These are phyloP conservation scores for Cetoscarus ocellatus DNA, from an alignment of 2,797 vertebrate species.

Conservation along the genomic window DNA sequence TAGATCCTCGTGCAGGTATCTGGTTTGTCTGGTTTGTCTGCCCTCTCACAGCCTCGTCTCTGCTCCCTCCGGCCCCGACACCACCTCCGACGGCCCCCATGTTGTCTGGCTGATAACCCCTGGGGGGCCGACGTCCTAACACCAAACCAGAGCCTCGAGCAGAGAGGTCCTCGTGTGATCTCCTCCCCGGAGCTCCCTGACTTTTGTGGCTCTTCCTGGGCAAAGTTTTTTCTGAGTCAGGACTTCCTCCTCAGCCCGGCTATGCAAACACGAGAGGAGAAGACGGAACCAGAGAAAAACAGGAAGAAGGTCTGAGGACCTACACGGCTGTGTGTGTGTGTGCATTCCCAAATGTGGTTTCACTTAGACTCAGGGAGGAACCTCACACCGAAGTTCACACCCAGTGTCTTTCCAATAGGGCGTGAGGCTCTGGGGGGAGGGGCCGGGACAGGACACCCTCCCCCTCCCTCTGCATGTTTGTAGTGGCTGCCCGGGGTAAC, in stretches of 20 bases:
- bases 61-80: conserved; percentile 34
- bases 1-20: conserved; percentile 65
- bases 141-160: conserved; percentile 42
- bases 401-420: conserved; percentile 70
- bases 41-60: conserved; percentile 42
- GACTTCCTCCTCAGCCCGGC: conserved; percentile 62
- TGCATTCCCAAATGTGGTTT: conserved; percentile 82
- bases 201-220: conserved; percentile 28
- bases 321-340: conserved; percentile 53
- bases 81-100: conserved; percentile 55
- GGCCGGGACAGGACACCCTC: conserved; percentile 31
- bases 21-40: conserved; percentile 34
- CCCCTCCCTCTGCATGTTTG: conserved; percentile 71
- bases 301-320: conserved; percentile 77
- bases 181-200: conserved; percentile 28
- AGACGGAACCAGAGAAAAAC: conserved; percentile 77
- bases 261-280: conserved; percentile 59
- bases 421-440: conserved; percentile 59
- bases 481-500: conserved; percentile 55
- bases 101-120: conserved; percentile 36
- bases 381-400: conserved; percentile 64
- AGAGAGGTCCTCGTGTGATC: conserved; percentile 33
- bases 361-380: conserved; percentile 78
- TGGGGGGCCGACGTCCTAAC: conserved; percentile 32
- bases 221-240: conserved; percentile 30